These are phyloP conservation scores for Alloscopus bannaensis DNA, from an alignment of 2,888 invertebrate genomes.

Conservation along the genomic window DNA sequence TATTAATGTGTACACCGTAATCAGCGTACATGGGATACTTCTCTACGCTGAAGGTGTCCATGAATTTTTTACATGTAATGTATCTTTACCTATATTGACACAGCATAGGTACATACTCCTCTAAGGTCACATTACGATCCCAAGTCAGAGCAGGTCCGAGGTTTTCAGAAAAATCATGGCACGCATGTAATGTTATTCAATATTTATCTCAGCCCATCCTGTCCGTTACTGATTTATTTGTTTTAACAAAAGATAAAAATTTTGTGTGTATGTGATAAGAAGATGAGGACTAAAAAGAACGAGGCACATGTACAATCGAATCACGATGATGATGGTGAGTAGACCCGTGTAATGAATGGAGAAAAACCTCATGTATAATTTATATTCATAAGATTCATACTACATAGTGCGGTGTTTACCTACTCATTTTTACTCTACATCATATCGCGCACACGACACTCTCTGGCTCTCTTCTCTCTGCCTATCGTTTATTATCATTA, in stretches of 20 bases:
- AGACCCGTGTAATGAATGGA: slow-evolving; percentile 10
- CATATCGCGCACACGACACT: not conserved
- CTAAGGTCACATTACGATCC: no score
- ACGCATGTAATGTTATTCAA: slow-evolving; percentile 13
- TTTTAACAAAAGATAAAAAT: slow-evolving; percentile 45
- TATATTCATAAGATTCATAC: slow-evolving; percentile 3
- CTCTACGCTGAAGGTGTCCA: no score
- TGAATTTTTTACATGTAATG: no score
- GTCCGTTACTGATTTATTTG: slow-evolving; percentile 46
- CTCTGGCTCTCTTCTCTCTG: no score
- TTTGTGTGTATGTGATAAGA: slow-evolving; percentile 39
- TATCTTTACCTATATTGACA: no score
- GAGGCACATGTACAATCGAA: slow-evolving; percentile 21
- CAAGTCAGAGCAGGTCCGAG: no score
- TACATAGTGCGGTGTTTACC: slow-evolving; percentile 5
- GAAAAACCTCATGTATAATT: slow-evolving; percentile 52
- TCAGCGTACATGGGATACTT: no score
- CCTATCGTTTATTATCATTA: not conserved
- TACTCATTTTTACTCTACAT: not conserved
- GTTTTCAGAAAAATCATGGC: no score
- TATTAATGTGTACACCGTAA: no score
- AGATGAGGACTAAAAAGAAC: not conserved
- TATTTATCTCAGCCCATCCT: slow-evolving; percentile 14
- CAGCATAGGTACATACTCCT: no score
- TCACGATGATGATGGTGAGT: slow-evolving; percentile 8